Evolutionary conservation across 2,797 vertebrate species (phyloP), one percentile per base, ranked within the genome.

Genomic region (Muscicapa striata): DNA sequence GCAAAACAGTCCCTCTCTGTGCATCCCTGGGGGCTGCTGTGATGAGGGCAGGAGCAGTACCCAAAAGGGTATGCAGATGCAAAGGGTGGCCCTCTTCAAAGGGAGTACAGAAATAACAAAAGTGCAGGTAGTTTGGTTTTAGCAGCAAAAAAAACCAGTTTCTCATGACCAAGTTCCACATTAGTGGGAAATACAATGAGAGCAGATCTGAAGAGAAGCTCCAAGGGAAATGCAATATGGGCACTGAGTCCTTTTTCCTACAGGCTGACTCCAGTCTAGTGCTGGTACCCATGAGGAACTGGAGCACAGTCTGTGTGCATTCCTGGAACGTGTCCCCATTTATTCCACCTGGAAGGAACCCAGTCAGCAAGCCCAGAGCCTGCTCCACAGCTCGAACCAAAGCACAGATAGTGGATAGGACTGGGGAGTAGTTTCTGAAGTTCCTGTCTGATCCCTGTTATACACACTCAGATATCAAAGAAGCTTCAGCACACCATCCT

Each of bases 381-480:
- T 70, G 29, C 48, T 45, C 63, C 64, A 41, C 0, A 2, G 10
- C 16, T 24, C 0, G 0, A 86, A 72, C 13, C 13, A 30, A 79
- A 58, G 58, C 4, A 2, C 13, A 49, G 38, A 4, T 2, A 70
- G n/a, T 5, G 4, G 20, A 9, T 0, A 19, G 32, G 16, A n/a
- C 0, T 55, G 17, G 11, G 24, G n/a, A 59, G 23, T 73, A 0
- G 10, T 13, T 58, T 45, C 75, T 77, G n/a, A 70, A 74, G 30
- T 0, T 0, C 4, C 1, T 7, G 6, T 22, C 46, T 68, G 51
- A 75, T 15, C 26, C 32, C 16, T 72, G 13, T 46, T 46, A 13
- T 1, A 3, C 27, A 43, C 29, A 23, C n/a, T 52, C 27, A 30
- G 27, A 15, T 27, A 40, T 12, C 49, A 34, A 38, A 88, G 51